Evolutionary conservation across 2,113 vertebrate species (phyloP), one percentile per base, ranked within the genome.

Genomic region (Xenopus borealis): DNA sequence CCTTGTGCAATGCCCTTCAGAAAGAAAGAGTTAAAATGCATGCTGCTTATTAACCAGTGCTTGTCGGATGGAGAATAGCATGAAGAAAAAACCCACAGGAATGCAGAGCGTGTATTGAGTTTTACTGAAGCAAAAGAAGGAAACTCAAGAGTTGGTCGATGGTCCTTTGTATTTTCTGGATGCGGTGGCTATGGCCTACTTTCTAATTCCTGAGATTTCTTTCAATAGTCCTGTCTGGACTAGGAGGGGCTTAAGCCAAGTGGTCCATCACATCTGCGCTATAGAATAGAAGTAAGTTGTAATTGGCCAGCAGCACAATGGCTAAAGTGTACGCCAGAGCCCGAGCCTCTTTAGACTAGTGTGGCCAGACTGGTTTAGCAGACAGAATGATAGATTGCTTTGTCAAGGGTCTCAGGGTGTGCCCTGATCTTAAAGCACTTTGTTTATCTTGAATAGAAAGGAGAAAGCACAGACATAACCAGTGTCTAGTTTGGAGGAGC

Each of bases 331-430:
- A 83, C n/a, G n/a, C n/a, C n/a, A 91, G 87, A 91, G 91, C 86
- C 79, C 89, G 89, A 88, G 91, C 87, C 90, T 94, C 85, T 86
- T 82, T 80, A 11, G 89, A 72, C 45, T 72, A 82, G 83, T 94
- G 92, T 93, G 93, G 93, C 94, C 93, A 93, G 92, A 95, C 93
- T 93, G 92, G 93, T 93, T 93, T 88, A 90, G 92, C 92, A 93
- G 96, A 96, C 95, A 96, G 94, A 90, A 95, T 98, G 97, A 99
- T 98, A 90, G 89, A 93, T 98, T 92, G 95, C 94, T 98, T 96
- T 97, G 97, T 98, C 95, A 97, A 94, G 95, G 95, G 96, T 98
- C 96, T 95, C 95, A 94, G 95, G 96, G 95, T 96, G 96, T 96
- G 95, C 94, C 94, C 95, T 97, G 94, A 96, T 98, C 96, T 98